Base-by-base conservation (phyloP, 2,113 vertebrate genomes). In the Melanerpes aurifrons region DNA sequence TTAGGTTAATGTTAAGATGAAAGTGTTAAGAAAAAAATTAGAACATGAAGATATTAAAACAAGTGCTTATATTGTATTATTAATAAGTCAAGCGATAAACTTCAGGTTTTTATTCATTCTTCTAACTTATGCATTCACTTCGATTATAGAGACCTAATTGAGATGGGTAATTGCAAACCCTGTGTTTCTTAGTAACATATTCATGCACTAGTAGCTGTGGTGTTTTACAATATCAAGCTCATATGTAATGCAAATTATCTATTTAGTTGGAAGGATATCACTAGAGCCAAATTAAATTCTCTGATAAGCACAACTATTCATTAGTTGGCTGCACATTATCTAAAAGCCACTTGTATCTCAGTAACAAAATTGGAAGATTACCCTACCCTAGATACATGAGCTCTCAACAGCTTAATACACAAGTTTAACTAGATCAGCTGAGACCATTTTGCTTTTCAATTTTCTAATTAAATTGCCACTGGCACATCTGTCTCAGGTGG, bases 201-300 rank as follows among this genome's bases (percentile, higher is more conserved):
- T 97, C 88, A 93, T 92, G 77, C 64, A 83, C 26, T 91, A 94
- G 92, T 90, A 97, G 87, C 87, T 96, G 79, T 87, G 91, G 92
- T 93, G 92, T 96, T 97, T 93, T 95, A 86, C 92, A 97, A 97
- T 94, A 97, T 90, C 95, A 84, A 95, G 84, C 91, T 95, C 77
- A 91, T 91, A 95, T 95, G 82, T 96, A 97, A 97, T 96, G 96
- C 84, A 96, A 97, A 97, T 97, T 97, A 97, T 95, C 97, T 97
- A 11, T 93, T 96, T 97, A 95, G 96, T 96, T 96, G 90, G 91
- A 96, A 96, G 86, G 26, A 53, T 92, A 84, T 75, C 73, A 62
- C 95, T 96, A 89, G 83, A 91, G 62, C 72, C 86, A 94, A 96
- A 95, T 96, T 92, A 96, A 97, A 89, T 96, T 95, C 90, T 96